A percentile compares a stretch with the other conserved stretches of the same genome.
These are phyloP conservation scores for Philypnodon macrostomus DNA, from an alignment of 2,797 vertebrate species.

Conservation along the genomic window DNA sequence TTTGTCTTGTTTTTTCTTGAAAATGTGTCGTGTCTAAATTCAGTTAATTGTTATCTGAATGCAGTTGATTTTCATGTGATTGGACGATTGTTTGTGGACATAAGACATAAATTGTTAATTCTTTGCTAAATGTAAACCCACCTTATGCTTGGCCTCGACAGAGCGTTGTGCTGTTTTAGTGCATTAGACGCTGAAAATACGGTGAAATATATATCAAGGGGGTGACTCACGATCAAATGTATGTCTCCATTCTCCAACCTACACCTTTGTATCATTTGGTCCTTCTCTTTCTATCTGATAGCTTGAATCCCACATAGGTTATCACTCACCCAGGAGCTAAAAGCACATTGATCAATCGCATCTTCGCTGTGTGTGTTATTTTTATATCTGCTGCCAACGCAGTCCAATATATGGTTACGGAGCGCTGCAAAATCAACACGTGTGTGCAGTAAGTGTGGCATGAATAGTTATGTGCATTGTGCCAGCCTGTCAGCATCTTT, in stretches of 20 bases:
- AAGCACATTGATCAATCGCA: slow-evolving; percentile 13
- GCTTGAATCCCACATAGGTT: slow-evolving; percentile 12
- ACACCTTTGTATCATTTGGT: slow-evolving; percentile 4
- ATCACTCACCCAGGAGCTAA: slow-evolving; percentile 8
- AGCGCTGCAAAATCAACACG: not conserved
- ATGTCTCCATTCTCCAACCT: not conserved
- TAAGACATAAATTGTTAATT: not conserved
- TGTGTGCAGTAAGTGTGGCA: not conserved
- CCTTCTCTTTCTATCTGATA: slow-evolving; percentile 9
- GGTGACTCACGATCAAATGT: not conserved
- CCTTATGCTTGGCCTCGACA: not conserved
- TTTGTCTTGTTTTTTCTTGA: too few species aligned
- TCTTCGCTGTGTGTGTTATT: not conserved
- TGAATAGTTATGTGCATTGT: not conserved
- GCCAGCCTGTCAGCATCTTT: slow-evolving; percentile 1
- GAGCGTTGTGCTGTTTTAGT: not conserved
- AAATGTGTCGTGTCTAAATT: too few species aligned
- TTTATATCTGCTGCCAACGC: not conserved
- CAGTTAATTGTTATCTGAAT: too few species aligned
- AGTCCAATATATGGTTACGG: not conserved
- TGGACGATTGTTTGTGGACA: not conserved
- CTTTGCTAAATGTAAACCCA: not conserved
- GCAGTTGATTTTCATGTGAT: too few species aligned
- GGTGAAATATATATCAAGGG: not conserved
- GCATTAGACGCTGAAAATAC: not conserved